phyloP scores from a whole-genome alignment of 2,888 invertebrate species.

The Myopa testacea region DNA sequence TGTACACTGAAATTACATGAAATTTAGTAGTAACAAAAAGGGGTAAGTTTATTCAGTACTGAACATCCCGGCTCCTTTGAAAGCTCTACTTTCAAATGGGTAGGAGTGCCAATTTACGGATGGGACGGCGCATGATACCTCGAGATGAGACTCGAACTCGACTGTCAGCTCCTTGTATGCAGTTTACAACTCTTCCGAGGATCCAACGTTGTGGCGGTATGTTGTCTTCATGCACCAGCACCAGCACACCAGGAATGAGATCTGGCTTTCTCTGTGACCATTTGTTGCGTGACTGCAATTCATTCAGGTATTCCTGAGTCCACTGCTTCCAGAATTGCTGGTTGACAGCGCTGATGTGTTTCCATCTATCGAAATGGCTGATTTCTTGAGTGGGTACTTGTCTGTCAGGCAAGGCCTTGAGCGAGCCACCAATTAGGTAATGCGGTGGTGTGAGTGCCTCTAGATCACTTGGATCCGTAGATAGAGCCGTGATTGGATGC shows the following conservation, averaged over 20 bases:
- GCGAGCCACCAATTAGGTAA: slow-evolving; percentile 40
- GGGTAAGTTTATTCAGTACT: no score
- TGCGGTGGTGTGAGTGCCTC: slow-evolving; percentile 43
- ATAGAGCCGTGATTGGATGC: slow-evolving; percentile 39
- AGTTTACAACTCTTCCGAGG: no score
- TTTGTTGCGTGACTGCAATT: slow-evolving; percentile 24
- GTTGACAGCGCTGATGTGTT: slow-evolving; percentile 27
- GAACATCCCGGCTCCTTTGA: no score
- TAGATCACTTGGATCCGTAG: slow-evolving; percentile 41
- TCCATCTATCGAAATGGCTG: slow-evolving; percentile 24
- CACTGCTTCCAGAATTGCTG: slow-evolving; percentile 32
- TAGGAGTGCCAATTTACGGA: no score
- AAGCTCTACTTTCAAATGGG: no score
- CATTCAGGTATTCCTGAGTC: slow-evolving; percentile 30
- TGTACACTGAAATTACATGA: no score
- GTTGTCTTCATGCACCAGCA: slow-evolving; percentile 34
- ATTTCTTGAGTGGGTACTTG: not conserved
- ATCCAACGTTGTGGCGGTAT: no score
- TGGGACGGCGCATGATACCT: no score
- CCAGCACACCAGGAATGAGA: not conserved
- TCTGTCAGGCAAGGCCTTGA: slow-evolving; percentile 34
- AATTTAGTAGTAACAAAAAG: no score
- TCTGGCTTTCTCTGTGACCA: slow-evolving; percentile 13
- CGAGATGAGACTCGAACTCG: no score
- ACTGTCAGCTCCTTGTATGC: no score